phyloP scores from a whole-genome alignment of 2,888 invertebrate genomes.

The Automeris io region DNA sequence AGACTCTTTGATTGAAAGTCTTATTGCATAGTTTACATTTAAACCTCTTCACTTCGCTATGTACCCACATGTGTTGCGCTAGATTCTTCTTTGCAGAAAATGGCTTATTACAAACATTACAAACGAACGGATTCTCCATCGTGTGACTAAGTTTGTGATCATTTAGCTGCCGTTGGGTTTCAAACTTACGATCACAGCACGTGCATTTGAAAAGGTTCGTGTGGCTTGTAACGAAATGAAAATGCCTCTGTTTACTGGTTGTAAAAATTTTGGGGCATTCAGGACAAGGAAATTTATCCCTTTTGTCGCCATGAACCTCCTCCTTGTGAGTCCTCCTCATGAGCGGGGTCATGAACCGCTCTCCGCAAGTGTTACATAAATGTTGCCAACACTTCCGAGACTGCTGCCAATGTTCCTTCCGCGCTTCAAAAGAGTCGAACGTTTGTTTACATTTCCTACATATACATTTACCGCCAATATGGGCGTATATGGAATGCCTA shows the following conservation, averaged over 20 bases:
- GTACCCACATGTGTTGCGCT: slow-evolving; percentile 29
- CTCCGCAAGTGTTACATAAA: not conserved
- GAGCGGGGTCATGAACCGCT: slow-evolving; percentile 3
- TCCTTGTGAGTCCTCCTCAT: not conserved
- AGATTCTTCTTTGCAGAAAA: slow-evolving; percentile 11
- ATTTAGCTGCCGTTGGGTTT: slow-evolving; percentile 8
- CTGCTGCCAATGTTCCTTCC: slow-evolving; percentile 9
- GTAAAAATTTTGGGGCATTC: slow-evolving; percentile 12
- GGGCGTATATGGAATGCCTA: slow-evolving; percentile 11
- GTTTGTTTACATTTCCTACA: slow-evolving; percentile 13
- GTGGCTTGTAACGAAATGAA: slow-evolving; percentile 13
- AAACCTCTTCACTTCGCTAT: slow-evolving; percentile 20
- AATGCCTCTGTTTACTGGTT: slow-evolving; percentile 8
- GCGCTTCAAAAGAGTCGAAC: slow-evolving; percentile 12
- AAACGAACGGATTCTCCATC: slow-evolving; percentile 13
- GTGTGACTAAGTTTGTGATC: slow-evolving; percentile 15
- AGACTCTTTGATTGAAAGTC: slow-evolving; percentile 25
- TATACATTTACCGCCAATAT: slow-evolving; percentile 10
- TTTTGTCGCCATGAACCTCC: not conserved
- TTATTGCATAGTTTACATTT: slow-evolving; percentile 22
- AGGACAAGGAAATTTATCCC: slow-evolving; percentile 5
- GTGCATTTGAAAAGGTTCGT: slow-evolving; percentile 12
- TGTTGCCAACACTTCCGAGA: slow-evolving; percentile 12
- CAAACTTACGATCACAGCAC: slow-evolving; percentile 12
- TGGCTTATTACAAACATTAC: slow-evolving; percentile 13